Base-by-base conservation (phyloP, 1,140 invertebrate genomes). In the Orussus abietinus region DNA sequence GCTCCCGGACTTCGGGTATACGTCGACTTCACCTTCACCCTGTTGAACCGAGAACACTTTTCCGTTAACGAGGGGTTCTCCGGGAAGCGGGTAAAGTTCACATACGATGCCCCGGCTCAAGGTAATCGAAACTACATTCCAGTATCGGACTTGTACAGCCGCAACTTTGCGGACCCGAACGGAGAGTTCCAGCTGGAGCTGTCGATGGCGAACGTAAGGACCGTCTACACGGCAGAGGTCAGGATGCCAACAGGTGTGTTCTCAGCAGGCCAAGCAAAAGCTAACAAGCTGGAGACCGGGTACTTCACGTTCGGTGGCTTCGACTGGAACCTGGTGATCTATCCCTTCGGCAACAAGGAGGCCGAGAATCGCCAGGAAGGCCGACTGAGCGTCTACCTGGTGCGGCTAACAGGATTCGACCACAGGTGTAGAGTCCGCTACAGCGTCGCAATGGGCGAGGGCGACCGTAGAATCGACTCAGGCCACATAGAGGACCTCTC, bases 31-130 rank as follows among this genome's bases (percentile, higher is more conserved):
- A 83, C 84, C 11, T 89, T 92, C 65, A 91, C 87, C 1, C 76
- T 92, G 5, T 76, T 92, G 14, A 92, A 91, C 59, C 80, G 85
- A 7, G 88, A 90, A 49, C 88, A 91, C 63, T 92, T 91, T 66
- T 89, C 85, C 32, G 82, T 81, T 45, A 92, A 91, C 66, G 87
- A 91, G 59, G 79, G 81, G 2, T 91, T 89, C 72, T 82, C 84
- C 11, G 87, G 89, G 28, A 89, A 88, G 62, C 81, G 85, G 58
- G 80, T 81, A 15, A 84, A 84, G 56, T 92, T 91, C 67, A 88
- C 81, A 4, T 77, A 80, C 44, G 86, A 89, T 25, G 81, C 76
- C 42, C 83, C 82, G 0, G 84, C 85, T 0, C 85, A 88, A 59
- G 88, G 88, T 0, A 84, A 88, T 53, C 78, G 86, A 19, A 82